Percentiles rank a stretch among this genome's conserved stretches.
Conservation (phyloP, 1,140 invertebrate species). For the Piezodorus guildinii region DNA sequence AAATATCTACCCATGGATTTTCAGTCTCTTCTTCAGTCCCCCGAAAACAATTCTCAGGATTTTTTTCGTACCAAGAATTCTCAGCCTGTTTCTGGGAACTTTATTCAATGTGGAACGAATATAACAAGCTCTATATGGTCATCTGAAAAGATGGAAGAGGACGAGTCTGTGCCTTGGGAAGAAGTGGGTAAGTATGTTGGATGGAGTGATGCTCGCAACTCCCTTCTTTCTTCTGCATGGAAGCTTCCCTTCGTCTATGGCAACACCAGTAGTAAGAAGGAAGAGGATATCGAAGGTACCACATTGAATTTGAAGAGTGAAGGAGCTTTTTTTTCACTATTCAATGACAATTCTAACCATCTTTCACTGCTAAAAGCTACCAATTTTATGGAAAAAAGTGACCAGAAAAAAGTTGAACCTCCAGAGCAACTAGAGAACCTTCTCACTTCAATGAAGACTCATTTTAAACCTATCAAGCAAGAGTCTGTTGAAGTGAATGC, state of each 20-base stretch:
- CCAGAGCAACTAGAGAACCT: conserved; percentile 45
- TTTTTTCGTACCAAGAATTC: not conserved
- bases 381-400: not conserved
- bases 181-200: conserved; percentile 23
- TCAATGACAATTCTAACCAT: conserved; percentile 19
- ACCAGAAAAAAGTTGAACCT: conserved; percentile 15
- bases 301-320: conserved; percentile 21
- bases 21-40: conserved; percentile 42
- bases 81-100: conserved; percentile 23
- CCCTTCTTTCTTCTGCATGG: conserved; percentile 18
- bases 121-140: conserved; percentile 38
- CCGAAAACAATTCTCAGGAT: conserved; percentile 29
- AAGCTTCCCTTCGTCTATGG: conserved; percentile 24
- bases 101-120: conserved; percentile 35
- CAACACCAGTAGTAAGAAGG: conserved; percentile 20
- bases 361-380: not conserved
- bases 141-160: conserved; percentile 28
- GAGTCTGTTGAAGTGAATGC: conserved; percentile 35
- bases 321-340: conserved; percentile 24
- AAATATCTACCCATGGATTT: conserved; percentile 46
- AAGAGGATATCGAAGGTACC: conserved; percentile 29
- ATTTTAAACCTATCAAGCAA: conserved; percentile 60
- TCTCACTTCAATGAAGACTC: conserved; percentile 54
- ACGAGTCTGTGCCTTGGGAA: conserved; percentile 23
- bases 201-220: conserved; percentile 28